Evolutionary conservation across 2,113 vertebrate genomes (phyloP).

Genomic region (Toxostoma redivivum): DNA sequence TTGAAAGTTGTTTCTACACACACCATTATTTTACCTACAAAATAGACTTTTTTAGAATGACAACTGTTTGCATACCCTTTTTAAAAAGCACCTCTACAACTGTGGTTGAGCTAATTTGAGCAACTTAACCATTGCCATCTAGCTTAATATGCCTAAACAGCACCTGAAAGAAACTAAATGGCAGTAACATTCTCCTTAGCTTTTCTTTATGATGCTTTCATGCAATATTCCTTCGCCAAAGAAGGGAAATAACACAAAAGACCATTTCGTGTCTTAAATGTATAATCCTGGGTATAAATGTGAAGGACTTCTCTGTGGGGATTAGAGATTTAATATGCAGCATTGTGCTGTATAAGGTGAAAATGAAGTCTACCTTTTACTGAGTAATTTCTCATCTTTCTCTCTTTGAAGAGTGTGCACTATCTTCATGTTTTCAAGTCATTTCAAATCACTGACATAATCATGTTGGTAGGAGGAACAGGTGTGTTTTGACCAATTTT

Average conservation of each 20-base stretch:
- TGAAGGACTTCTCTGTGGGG: background rate
- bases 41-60: background rate
- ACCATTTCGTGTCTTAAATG: background rate
- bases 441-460: background rate
- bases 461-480: background rate
- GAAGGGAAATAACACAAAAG: background rate
- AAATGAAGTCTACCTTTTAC: background rate
- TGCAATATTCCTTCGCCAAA: background rate
- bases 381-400: background rate
- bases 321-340: background rate
- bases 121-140: background rate
- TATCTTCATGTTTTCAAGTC: background rate
- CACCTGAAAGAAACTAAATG: background rate
- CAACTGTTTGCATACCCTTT: background rate
- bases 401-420: background rate
- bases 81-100: background rate
- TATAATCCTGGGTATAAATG: background rate
- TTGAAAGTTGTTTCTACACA: background rate
- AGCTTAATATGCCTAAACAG: background rate
- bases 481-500: background rate
- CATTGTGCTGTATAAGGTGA: background rate
- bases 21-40: background rate
- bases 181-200: background rate
- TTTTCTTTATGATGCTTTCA: background rate
- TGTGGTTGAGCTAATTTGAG: background rate